Conservation (phyloP, 2,888 invertebrate genomes). For the Epinotia nisella region DNA sequence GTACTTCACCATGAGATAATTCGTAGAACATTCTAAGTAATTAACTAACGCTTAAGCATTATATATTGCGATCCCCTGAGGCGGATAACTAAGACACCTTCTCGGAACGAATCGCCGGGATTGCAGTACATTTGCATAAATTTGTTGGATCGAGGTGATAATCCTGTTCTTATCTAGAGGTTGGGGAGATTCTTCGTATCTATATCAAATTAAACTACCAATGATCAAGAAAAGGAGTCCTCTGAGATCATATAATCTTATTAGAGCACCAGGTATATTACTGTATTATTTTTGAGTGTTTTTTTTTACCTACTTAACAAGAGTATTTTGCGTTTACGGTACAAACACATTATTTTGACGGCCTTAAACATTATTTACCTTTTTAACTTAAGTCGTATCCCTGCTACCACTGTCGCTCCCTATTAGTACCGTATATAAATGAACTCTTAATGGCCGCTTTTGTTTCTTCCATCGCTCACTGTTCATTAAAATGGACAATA, state of each 20-base stretch:
- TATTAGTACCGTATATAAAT: constrained; percentile 64
- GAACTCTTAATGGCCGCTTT: constrained; percentile 62
- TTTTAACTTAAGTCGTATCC: constrained; percentile 52
- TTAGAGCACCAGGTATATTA: too few relatives aligned
- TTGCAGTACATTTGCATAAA: constrained; percentile 5
- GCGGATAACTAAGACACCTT: neutral
- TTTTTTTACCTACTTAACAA: too few relatives aligned
- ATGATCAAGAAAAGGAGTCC: too few relatives aligned
- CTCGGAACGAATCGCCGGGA: neutral
- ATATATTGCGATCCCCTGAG: neutral
- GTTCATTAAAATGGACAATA: constrained; percentile 48
- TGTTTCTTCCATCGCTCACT: constrained; percentile 60
- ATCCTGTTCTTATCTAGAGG: too few relatives aligned
- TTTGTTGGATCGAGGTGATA: neutral
- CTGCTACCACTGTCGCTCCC: constrained; percentile 46
- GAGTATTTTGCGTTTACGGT: too few relatives aligned
- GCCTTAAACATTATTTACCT: too few relatives aligned
- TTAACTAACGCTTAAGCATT: neutral
- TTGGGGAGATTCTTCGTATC: too few relatives aligned
- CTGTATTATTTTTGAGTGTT: too few relatives aligned
- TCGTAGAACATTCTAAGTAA: neutral
- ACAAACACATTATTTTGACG: too few relatives aligned
- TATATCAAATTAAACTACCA: too few relatives aligned
- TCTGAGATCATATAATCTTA: too few relatives aligned
- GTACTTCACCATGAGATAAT: neutral